Evolutionary conservation across 1,140 invertebrate genomes (phyloP), one percentile per base, ranked within the genome.

Genomic region (Marisa cornuarietis): DNA sequence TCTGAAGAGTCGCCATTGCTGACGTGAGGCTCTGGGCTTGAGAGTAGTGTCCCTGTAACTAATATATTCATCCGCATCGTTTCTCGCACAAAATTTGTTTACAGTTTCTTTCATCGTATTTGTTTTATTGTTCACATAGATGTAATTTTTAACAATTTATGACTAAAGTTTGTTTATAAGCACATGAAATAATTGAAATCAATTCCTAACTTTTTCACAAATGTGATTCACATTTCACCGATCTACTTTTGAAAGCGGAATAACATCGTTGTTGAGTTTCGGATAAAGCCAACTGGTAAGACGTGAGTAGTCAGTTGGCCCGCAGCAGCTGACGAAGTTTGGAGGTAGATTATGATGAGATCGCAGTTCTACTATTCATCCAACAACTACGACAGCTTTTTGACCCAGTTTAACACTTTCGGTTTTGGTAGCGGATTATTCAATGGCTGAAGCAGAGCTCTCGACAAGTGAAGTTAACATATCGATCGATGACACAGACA

Each of bases 361-460:
- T 26, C n/a, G 49, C 51, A 49, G 72, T 24, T 73, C 42, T n/a
- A 18, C 62, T 54, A 62, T 54, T 51, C 68, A n/a, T 52, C n/a
- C 51, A 68, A 77, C 63, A 77, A 77, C 42, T 24, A 51, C 63
- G 63, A 65, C 76, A 51, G 68, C 63, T 69, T 24, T 54, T 77
- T 63, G 49, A 51, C 76, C 63, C 49, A 77, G 42, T 77, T 77
- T 24, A 42, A 77, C 65, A 77, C 31, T 13, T 31, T n/a, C 20
- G 61, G 22, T 77, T 65, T 54, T 63, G 74, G 74, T 52, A 71
- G 76, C 72, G 80, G 72, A 78, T 68, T 81, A 73, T 81, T 78
- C 71, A 81, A 81, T 76, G 80, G 80, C 77, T 81, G 80, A 81
- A 62, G 72, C 74, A n/a, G 31, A 74, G 18, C 42, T 22, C 31